A percentile compares a stretch with the other conserved stretches of the same genome.
These are phyloP conservation scores for Murina feae DNA, from an alignment of 2,113 vertebrate species.

Conservation along the genomic window DNA sequence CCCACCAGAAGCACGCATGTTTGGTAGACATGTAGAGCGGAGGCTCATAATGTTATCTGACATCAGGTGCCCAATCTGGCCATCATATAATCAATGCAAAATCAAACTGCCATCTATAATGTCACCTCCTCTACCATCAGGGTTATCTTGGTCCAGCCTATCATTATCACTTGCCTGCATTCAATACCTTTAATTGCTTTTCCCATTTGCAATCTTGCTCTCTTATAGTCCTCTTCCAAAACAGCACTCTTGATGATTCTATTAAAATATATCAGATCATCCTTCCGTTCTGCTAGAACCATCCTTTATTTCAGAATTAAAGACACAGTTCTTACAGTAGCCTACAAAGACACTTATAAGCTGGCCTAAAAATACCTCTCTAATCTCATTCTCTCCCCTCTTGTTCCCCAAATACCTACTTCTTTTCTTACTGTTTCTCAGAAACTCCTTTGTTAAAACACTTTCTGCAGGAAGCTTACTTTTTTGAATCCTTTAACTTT, in stretches of 20 bases:
- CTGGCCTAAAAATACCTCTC: no score
- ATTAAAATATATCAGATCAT: neutral
- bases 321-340: neutral
- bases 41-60: neutral
- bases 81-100: neutral
- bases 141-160: fast-evolving
- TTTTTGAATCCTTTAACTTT: neutral
- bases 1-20: neutral
- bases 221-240: neutral
- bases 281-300: neutral
- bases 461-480: neutral
- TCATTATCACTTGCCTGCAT: no score
- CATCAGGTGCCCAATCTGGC: neutral
- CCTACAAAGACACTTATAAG: neutral
- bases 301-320: neutral
- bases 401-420: neutral
- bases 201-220: neutral
- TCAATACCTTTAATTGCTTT: neutral
- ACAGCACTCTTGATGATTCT: neutral
- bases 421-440: neutral
- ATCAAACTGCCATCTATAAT: neutral
- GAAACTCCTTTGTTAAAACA: neutral
- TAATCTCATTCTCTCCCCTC: neutral
- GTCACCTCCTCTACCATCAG: neutral
- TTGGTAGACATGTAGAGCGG: neutral